Percentiles rank a stretch among this genome's conserved stretches.
These are phyloP conservation scores for Sinocyclocheilus anshuiensis DNA, from an alignment of 2,113 vertebrate genomes.

Conservation along the genomic window DNA sequence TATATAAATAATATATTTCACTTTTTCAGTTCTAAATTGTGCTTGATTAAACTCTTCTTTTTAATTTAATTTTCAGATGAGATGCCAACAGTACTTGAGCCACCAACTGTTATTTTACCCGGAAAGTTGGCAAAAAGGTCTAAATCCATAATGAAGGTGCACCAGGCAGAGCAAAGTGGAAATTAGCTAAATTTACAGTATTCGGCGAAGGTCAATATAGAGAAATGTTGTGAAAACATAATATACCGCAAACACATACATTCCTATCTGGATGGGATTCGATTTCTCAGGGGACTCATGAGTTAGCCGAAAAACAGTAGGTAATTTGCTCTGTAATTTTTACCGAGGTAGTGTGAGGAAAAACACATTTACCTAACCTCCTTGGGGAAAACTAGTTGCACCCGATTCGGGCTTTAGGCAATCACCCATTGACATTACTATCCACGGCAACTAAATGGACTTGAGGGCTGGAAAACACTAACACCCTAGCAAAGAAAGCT, in stretches of 20 bases:
- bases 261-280: background rate
- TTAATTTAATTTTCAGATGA: background rate
- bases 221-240: conserved; percentile 4
- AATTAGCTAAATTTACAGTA: background rate
- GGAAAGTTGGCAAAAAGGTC: background rate
- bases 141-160: background rate
- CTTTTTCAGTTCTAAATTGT: background rate
- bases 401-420: background rate
- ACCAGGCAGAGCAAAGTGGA: background rate
- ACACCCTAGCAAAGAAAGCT: background rate
- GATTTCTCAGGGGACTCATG: background rate
- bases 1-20: background rate
- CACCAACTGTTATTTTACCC: conserved; percentile 17
- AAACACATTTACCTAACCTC: conserved; percentile 7
- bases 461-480: background rate
- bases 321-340: conserved; percentile 11
- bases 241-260: background rate
- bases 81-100: conserved; percentile 14
- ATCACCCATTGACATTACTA: background rate
- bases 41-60: background rate
- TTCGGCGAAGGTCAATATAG: background rate
- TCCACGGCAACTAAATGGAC: background rate
- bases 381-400: background rate
- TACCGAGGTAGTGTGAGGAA: background rate
- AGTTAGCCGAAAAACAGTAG: background rate